A percentile compares a stretch with the other conserved stretches of the same genome.
Evolutionary conservation across 2,888 invertebrate genomes (phyloP).

Genomic region (Craniophora ligustri): DNA sequence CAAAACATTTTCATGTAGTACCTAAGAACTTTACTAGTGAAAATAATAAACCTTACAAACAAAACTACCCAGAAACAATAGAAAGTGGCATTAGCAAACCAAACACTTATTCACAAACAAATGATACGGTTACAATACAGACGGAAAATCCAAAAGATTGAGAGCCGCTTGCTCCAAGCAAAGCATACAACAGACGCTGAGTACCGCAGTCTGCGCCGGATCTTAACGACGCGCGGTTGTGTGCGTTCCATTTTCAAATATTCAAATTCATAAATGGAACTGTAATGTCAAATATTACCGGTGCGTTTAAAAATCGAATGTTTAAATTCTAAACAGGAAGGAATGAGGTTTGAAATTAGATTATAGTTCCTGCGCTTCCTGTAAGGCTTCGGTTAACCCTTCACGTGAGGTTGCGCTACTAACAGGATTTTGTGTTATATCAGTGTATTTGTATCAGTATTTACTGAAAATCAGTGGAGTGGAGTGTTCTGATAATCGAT

Average conservation of each 20-base stretch:
- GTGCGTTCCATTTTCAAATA: conserved; percentile 38
- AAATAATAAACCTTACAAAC: conserved; percentile 22
- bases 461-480: conserved; percentile 51
- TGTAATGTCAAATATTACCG: conserved; percentile 37
- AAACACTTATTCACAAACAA: conserved; percentile 42
- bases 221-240: conserved; percentile 65
- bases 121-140: conserved; percentile 31
- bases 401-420: conserved; percentile 61
- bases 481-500: conserved; percentile 49
- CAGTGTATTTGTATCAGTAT: conserved; percentile 56
- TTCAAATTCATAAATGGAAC: conserved; percentile 17
- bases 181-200: conserved; percentile 68
- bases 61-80: conserved; percentile 27
- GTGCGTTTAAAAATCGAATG: conserved; percentile 40
- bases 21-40: too few species aligned
- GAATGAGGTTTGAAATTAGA: conserved; percentile 65
- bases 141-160: conserved; percentile 65
- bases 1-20: conserved; percentile 24
- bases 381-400: conserved; percentile 74
- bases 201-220: conserved; percentile 58
- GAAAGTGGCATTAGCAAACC: conserved; percentile 40
- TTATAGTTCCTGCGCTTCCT: conserved; percentile 58
- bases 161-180: conserved; percentile 67
- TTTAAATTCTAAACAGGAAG: conserved; percentile 45
- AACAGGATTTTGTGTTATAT: conserved; percentile 65